phyloP scores from a whole-genome alignment of 2,113 vertebrate species.

The Silurus asotus region DNA sequence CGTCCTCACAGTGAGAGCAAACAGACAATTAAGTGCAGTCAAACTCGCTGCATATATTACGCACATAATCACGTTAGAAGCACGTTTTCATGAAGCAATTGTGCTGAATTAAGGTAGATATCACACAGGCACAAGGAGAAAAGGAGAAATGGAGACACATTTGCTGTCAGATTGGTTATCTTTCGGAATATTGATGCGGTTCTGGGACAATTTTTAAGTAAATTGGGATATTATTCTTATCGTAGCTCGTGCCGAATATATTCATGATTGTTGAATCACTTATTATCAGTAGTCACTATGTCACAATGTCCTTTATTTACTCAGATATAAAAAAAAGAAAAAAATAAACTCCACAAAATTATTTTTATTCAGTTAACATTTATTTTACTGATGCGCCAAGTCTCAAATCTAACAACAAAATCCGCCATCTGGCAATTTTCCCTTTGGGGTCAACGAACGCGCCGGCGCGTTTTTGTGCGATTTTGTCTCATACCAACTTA shows the following conservation, averaged over 20 bases:
- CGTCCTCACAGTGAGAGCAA: conserved; percentile 40
- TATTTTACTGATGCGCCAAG: too few species aligned
- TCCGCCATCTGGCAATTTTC: too few species aligned
- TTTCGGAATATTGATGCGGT: conserved; percentile 16
- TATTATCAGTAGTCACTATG: conserved; percentile 6
- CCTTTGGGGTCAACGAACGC: too few species aligned
- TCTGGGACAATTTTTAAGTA: conserved; percentile 7
- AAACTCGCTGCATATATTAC: conserved; percentile 33
- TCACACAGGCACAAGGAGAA: conserved; percentile 19
- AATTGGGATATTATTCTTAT: conserved; percentile 4
- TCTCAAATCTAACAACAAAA: too few species aligned
- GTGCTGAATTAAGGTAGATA: conserved; percentile 37
- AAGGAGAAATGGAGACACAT: conserved; percentile 17
- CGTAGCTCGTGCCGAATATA: neutral
- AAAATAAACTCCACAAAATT: too few species aligned
- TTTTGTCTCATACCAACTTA: too few species aligned
- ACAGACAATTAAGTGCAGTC: conserved; percentile 42
- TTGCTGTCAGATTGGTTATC: conserved; percentile 39
- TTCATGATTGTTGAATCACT: neutral
- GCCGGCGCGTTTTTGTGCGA: too few species aligned
- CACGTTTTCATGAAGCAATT: conserved; percentile 38
- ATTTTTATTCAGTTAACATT: too few species aligned
- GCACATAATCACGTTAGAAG: conserved; percentile 38
- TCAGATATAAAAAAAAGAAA: neutral
- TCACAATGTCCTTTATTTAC: neutral